A percentile compares a stretch with the other conserved stretches of the same genome.
phyloP scores from a whole-genome alignment of 2,888 invertebrate genomes.

The Xiphydria camelus region DNA sequence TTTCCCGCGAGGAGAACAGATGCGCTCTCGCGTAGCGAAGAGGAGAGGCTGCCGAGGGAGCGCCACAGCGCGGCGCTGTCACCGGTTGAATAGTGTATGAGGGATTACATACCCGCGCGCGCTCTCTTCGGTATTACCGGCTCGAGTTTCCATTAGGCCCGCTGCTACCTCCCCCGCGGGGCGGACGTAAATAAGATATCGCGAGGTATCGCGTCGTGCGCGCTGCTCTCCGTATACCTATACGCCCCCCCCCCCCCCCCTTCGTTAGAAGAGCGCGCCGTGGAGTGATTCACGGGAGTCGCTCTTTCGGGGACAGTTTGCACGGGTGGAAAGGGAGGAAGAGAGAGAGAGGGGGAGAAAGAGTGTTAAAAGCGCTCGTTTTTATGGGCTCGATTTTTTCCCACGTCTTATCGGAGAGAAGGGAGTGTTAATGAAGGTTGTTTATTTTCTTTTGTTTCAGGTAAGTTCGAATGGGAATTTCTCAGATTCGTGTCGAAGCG shows the following conservation, averaged over 20 bases:
- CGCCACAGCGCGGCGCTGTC: background rate
- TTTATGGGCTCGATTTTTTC: too few relatives aligned
- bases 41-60: background rate
- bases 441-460: too few relatives aligned
- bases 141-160: conserved; percentile 5
- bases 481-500: too few relatives aligned
- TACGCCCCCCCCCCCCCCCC: background rate
- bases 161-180: background rate
- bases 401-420: too few relatives aligned
- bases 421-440: too few relatives aligned
- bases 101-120: background rate
- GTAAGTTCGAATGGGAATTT: too few relatives aligned
- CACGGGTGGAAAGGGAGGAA: background rate
- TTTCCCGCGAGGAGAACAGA: background rate
- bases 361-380: too few relatives aligned
- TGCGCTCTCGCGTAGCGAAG: too few relatives aligned
- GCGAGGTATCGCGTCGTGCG: too few relatives aligned
- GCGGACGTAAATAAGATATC: background rate
- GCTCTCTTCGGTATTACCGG: conserved; percentile 1
- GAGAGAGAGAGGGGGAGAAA: conserved; percentile 1
- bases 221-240: background rate
- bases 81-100: conserved; percentile 3
- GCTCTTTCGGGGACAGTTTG: background rate
- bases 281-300: background rate
- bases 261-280: background rate